phyloP scores from a whole-genome alignment of 2,888 invertebrate genomes.

The Falcaria lacertinaria region DNA sequence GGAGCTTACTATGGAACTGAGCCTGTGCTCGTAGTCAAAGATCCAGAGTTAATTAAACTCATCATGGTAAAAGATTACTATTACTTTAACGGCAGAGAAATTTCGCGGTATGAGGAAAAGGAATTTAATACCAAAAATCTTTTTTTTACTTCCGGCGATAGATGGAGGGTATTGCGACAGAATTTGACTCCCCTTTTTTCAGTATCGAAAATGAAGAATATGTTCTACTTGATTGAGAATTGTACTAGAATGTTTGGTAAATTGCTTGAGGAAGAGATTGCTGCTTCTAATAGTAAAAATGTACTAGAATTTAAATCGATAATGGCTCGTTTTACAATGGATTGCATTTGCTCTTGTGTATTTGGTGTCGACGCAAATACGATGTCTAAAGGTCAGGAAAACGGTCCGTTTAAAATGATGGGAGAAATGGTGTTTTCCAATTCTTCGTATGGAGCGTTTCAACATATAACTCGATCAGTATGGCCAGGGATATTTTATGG shows the following conservation, averaged over 20 bases:
- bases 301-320: conserved; percentile 6
- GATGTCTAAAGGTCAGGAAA: conserved; percentile 5
- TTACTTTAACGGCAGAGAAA: conserved; percentile 21
- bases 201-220: conserved; percentile 16
- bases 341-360: conserved; percentile 9
- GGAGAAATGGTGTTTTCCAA: not conserved
- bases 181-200: conserved; percentile 22
- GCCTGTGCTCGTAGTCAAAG: conserved; percentile 20
- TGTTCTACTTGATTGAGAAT: conserved; percentile 26
- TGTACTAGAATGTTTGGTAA: conserved; percentile 15
- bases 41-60: conserved; percentile 18
- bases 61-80: conserved; percentile 23
- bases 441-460: conserved; percentile 1
- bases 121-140: conserved; percentile 4
- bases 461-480: conserved; percentile 3
- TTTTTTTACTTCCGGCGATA: conserved; percentile 7
- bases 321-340: conserved; percentile 10
- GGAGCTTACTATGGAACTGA: conserved; percentile 22
- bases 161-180: conserved; percentile 23
- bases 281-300: conserved; percentile 1
- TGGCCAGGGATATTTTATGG: conserved; percentile 12
- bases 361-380: conserved; percentile 10
- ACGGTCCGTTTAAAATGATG: conserved; percentile 5
- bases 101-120: conserved; percentile 10
- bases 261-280: conserved; percentile 6